These are phyloP conservation scores for Lagopus leucura DNA, from an alignment of 2,113 vertebrate species.

Conservation along the genomic window DNA sequence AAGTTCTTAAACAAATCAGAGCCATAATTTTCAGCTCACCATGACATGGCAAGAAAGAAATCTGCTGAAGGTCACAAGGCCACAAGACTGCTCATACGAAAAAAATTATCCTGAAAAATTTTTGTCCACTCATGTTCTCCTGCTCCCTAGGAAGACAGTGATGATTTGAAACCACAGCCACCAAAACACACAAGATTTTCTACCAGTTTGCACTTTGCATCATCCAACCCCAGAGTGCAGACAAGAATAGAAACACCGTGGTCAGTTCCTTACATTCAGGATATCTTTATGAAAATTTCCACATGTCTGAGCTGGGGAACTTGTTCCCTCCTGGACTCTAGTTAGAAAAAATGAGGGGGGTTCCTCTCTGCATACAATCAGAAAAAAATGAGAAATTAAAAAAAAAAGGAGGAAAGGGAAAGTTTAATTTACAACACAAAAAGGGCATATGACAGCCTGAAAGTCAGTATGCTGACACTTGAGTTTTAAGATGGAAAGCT, in stretches of 20 bases:
- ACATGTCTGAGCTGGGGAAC: not conserved
- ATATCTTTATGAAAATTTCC: not conserved
- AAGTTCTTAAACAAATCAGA: not conserved
- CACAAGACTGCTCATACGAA: fast-evolving
- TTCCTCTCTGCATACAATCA: not conserved
- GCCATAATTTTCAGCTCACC: not conserved
- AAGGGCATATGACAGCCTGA: not conserved
- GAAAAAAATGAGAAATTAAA: not conserved
- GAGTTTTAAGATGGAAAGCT: not conserved
- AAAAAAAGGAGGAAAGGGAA: not conserved
- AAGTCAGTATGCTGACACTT: not conserved
- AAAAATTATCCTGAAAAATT: fast-evolving
- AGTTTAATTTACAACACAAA: not conserved
- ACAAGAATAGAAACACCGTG: not conserved
- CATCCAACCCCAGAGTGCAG: not conserved
- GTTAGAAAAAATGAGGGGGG: not conserved
- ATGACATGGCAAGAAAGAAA: not conserved
- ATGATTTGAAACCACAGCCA: not conserved
- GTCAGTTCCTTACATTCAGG: not conserved
- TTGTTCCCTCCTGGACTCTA: not conserved
- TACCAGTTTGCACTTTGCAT: not conserved
- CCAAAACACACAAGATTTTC: not conserved
- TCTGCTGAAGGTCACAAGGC: not conserved
- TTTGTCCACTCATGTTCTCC: not conserved
- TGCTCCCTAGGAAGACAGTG: not conserved